A percentile compares a stretch with the other conserved stretches of the same genome.
phyloP scores from a whole-genome alignment of 2,888 invertebrate genomes.

The Ectropis crepuscularia region DNA sequence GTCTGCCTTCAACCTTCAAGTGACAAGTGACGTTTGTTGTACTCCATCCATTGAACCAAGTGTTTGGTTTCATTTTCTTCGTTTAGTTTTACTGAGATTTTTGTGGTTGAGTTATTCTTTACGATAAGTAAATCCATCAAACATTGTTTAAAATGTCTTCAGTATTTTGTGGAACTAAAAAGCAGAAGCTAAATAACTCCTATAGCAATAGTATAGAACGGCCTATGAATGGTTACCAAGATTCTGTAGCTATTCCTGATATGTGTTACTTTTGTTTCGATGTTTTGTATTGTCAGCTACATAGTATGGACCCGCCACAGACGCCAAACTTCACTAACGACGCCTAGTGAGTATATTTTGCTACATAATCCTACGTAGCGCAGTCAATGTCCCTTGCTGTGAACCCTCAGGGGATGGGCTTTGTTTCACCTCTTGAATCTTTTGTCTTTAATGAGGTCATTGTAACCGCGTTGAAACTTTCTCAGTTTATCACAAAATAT shows the following conservation, averaged over 20 bases:
- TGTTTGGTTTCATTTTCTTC: constrained; percentile 61
- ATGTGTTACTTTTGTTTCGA: constrained; percentile 99
- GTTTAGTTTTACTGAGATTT: constrained; percentile 60
- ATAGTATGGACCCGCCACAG: constrained; percentile 96
- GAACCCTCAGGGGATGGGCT: constrained; percentile 43
- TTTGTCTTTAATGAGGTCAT: constrained; percentile 62
- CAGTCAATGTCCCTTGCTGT: constrained; percentile 26
- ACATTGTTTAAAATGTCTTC: constrained; percentile 88
- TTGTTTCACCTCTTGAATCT: constrained; percentile 54
- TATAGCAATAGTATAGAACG: constrained; percentile 85
- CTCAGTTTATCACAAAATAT: background rate
- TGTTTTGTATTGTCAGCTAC: constrained; percentile 97
- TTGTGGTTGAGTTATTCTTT: constrained; percentile 59
- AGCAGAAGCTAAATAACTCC: constrained; percentile 93
- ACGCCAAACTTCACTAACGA: constrained; percentile 97
- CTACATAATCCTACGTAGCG: constrained; percentile 34
- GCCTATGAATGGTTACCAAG: constrained; percentile 81
- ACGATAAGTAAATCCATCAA: constrained; percentile 41
- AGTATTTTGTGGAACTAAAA: constrained; percentile 96
- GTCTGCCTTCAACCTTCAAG: background rate
- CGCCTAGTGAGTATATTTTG: constrained; percentile 91
- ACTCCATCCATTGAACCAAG: constrained; percentile 40
- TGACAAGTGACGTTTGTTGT: background rate
- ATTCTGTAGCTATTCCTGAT: constrained; percentile 92
- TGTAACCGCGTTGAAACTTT: constrained; percentile 40